phyloP scores from a whole-genome alignment of 2,888 invertebrate species.

The Arctia plantaginis region DNA sequence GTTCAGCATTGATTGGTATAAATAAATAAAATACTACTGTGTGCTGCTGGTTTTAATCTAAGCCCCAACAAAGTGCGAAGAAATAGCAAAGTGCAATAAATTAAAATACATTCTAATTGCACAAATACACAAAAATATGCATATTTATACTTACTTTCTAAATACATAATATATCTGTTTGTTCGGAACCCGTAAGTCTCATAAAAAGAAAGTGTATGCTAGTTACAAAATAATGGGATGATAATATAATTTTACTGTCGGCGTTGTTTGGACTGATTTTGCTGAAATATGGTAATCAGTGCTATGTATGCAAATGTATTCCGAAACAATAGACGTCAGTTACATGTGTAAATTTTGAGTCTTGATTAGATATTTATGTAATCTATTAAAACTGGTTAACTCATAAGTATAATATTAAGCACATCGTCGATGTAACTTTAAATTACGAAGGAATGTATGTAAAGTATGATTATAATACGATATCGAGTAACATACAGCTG shows the following conservation, averaged over 20 bases:
- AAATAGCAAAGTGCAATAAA: background rate
- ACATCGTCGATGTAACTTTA: too few species aligned
- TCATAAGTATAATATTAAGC: too few species aligned
- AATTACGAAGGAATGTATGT: too few species aligned
- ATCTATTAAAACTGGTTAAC: background rate
- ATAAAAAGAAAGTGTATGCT: background rate
- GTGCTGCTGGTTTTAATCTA: background rate
- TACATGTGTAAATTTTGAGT: conserved; percentile 37
- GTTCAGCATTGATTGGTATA: too few species aligned
- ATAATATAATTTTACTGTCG: conserved; percentile 16
- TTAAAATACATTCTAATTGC: background rate
- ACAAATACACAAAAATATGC: background rate
- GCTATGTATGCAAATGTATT: conserved; percentile 56
- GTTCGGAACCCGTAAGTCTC: background rate
- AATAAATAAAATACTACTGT: too few species aligned
- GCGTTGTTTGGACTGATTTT: conserved; percentile 31
- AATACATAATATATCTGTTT: background rate
- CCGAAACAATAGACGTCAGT: conserved; percentile 40
- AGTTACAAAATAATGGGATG: conserved; percentile 6
- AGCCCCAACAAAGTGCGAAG: background rate
- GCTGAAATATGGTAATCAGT: conserved; percentile 55
- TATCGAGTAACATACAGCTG: too few species aligned
- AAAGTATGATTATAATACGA: too few species aligned
- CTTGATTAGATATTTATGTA: background rate
- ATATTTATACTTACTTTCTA: background rate